Percentiles rank a stretch among this genome's conserved stretches.
These are phyloP conservation scores for Macrosoma leucophasiata DNA, from an alignment of 2,888 invertebrate species.

Conservation along the genomic window DNA sequence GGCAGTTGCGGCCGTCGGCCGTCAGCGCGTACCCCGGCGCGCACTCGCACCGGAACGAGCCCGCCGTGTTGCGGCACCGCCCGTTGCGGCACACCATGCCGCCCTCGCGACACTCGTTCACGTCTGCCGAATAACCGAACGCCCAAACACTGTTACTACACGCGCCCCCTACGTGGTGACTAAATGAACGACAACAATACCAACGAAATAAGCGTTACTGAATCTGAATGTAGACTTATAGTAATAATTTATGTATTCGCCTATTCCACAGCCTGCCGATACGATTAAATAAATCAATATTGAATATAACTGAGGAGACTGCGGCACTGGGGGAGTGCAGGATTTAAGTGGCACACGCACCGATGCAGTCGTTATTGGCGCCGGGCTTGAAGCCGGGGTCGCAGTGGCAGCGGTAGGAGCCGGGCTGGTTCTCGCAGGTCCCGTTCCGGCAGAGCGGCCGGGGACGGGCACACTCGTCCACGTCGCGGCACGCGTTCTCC, in stretches of 20 bases:
- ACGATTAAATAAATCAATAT: no score
- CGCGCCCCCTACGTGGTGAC: no score
- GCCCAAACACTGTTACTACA: no score
- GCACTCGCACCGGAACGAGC: slow-evolving; percentile 89
- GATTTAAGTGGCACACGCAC: no score
- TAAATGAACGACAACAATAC: no score
- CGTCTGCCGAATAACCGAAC: slow-evolving; percentile 76
- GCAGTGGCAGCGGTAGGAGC: slow-evolving; percentile 84
- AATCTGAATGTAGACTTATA: no score
- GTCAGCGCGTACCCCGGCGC: slow-evolving; percentile 85
- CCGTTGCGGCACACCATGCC: slow-evolving; percentile 91
- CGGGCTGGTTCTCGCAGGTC: slow-evolving; percentile 82
- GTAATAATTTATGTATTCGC: no score
- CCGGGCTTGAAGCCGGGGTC: slow-evolving; percentile 85
- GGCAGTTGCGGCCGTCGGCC: slow-evolving; percentile 84
- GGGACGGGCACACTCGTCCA: slow-evolving; percentile 83
- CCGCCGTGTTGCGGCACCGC: slow-evolving; percentile 85
- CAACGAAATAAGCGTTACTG: no score
- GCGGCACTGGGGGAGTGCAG: no score
- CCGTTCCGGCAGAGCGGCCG: slow-evolving; percentile 86
- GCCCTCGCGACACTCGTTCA: slow-evolving; percentile 90
- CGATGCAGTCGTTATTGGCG: slow-evolving; percentile 85
- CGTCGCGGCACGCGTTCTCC: slow-evolving; percentile 78
- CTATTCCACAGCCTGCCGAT: no score
- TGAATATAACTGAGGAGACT: no score